A percentile compares a stretch with the other conserved stretches of the same genome.
phyloP scores from a whole-genome alignment of 2,888 invertebrate species.

The Cheilosia grossa region DNA sequence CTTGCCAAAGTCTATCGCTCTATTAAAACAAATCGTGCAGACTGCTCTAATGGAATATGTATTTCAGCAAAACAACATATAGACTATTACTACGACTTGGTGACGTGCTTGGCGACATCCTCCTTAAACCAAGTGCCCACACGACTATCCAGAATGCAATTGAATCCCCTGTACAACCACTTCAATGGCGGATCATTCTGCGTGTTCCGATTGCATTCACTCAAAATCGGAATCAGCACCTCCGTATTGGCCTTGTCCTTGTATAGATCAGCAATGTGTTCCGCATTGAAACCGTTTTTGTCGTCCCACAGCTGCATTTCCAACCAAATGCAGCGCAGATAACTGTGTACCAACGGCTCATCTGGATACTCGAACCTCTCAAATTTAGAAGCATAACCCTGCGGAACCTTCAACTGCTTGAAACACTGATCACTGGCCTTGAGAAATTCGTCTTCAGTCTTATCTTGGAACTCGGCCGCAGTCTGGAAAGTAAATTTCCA shows the following conservation, averaged over 20 bases:
- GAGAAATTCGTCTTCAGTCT: constrained; percentile 65
- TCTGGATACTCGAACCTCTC: constrained; percentile 76
- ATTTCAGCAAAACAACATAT: too few relatives aligned
- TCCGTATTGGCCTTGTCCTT: constrained; percentile 76
- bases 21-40: too few relatives aligned
- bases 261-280: constrained; percentile 70
- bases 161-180: constrained; percentile 75
- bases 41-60: too few relatives aligned
- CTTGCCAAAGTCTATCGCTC: too few relatives aligned
- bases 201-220: constrained; percentile 76
- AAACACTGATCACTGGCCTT: constrained; percentile 65
- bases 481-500: neutral
- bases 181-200: constrained; percentile 72
- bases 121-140: constrained; percentile 77
- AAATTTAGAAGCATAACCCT: constrained; percentile 40
- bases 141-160: constrained; percentile 75
- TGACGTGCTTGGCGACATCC: constrained; percentile 62
- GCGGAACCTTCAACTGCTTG: constrained; percentile 42
- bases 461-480: constrained; percentile 22
- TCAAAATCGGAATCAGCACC: constrained; percentile 75
- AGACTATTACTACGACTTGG: neutral
- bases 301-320: constrained; percentile 76
- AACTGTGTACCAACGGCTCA: constrained; percentile 75
- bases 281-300: constrained; percentile 75
- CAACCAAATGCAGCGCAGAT: constrained; percentile 75